Percentiles rank a stretch among this genome's conserved stretches.
Evolutionary conservation across 2,888 invertebrate species (phyloP).

Genomic region (Galerucella pusilla): DNA sequence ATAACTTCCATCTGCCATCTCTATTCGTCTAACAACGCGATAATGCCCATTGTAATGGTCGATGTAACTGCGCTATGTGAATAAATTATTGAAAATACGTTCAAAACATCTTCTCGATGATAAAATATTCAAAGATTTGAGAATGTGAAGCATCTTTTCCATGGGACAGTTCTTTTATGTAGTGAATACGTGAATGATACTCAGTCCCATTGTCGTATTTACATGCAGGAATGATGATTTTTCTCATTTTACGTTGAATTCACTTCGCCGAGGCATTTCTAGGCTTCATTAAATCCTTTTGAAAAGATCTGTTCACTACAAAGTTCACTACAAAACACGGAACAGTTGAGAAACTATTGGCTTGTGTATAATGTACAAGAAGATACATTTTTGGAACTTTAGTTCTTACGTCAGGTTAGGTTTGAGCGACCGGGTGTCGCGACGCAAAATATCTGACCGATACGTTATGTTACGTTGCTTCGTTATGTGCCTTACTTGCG

Average conservation of each 20-base stretch:
- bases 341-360: not conserved
- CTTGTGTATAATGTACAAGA: not conserved
- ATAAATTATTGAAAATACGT: constrained; percentile 31
- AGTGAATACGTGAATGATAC: constrained; percentile 25
- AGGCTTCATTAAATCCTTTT: constrained; percentile 4
- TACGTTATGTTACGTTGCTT: no score
- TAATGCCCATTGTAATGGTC: constrained; percentile 2
- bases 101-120: constrained; percentile 17
- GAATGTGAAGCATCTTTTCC: constrained; percentile 30
- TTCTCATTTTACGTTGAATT: constrained; percentile 9
- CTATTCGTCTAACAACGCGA: not conserved
- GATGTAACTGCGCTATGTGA: constrained; percentile 5
- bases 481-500: no score
- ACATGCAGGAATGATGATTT: constrained; percentile 14
- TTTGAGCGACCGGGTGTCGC: no score
- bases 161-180: constrained; percentile 21
- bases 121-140: constrained; percentile 33
- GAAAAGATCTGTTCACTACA: not conserved
- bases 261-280: not conserved
- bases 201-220: constrained; percentile 19
- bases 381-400: no score
- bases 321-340: not conserved
- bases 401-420: no score
- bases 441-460: no score
- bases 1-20: not conserved